phyloP scores from a whole-genome alignment of 1,140 invertebrate species.

The Drosophila melanica region DNA sequence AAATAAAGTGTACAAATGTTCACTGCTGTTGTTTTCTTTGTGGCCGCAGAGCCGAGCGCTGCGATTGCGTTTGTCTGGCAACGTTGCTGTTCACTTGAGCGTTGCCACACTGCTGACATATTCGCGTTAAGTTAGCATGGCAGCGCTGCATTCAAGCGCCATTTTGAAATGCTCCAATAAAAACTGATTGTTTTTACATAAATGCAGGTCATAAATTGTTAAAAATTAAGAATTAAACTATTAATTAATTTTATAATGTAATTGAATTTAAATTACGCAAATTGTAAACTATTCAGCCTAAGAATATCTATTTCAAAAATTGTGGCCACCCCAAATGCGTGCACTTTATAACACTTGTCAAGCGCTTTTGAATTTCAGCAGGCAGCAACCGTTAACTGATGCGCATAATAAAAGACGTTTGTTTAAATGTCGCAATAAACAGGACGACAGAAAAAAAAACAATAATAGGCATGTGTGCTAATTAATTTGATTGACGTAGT shows the following conservation, averaged over 20 bases:
- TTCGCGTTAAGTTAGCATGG: slow-evolving; percentile 1
- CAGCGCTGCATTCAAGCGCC: background rate
- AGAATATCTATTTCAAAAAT: background rate
- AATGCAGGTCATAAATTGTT: background rate
- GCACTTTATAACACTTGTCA: background rate
- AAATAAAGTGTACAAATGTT: slow-evolving; percentile 31
- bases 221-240: background rate
- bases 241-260: background rate
- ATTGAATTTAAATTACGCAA: too few species aligned
- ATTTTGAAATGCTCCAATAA: background rate
- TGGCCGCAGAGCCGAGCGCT: background rate
- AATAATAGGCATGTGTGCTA: background rate
- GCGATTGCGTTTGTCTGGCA: slow-evolving; percentile 7
- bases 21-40: slow-evolving; percentile 6
- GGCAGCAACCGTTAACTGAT: background rate
- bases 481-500: slow-evolving; percentile 16
- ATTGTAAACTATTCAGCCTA: too few species aligned
- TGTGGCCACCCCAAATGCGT: background rate
- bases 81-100: background rate
- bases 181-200: too few species aligned
- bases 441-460: background rate
- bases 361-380: background rate
- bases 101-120: slow-evolving; percentile 1
- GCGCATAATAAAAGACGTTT: background rate
- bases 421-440: background rate